phyloP scores from a whole-genome alignment of 2,797 vertebrate species.

The Phaenicophaeus curvirostris region DNA sequence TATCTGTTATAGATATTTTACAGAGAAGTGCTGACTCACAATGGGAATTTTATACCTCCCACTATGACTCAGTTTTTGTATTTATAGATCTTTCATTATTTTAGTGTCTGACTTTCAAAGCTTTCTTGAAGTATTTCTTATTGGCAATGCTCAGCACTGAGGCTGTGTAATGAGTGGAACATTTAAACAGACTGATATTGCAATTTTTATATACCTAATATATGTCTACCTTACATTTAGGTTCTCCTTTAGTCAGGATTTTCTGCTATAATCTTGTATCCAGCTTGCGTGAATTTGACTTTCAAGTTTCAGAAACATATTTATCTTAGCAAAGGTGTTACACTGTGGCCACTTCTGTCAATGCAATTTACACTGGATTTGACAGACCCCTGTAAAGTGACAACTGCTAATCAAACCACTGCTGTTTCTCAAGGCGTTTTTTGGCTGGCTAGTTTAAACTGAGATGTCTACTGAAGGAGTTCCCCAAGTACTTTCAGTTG shows the following conservation, averaged over 20 bases:
- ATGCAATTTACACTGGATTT: not conserved
- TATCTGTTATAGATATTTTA: not conserved
- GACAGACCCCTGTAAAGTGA: not conserved
- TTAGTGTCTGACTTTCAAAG: not conserved
- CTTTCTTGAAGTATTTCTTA: not conserved
- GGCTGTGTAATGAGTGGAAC: not conserved
- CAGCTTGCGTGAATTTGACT: not conserved
- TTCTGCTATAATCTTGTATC: not conserved
- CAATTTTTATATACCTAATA: not conserved
- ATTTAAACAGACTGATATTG: not conserved
- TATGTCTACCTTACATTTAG: not conserved
- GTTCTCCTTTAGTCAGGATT: not conserved
- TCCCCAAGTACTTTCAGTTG: not conserved
- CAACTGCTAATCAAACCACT: not conserved
- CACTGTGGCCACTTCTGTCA: not conserved
- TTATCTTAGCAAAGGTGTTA: not conserved
- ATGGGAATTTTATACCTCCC: not conserved
- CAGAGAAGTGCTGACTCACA: not conserved
- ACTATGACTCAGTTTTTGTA: not conserved
- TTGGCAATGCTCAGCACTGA: rapidly evolving
- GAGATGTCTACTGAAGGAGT: not conserved
- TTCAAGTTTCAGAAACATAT: not conserved
- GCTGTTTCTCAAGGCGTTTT: not conserved
- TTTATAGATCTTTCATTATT: not conserved
- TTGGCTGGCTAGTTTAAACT: not conserved